These are phyloP conservation scores for Sceloporus tristichus DNA, from an alignment of 2,113 vertebrate genomes.

Conservation along the genomic window DNA sequence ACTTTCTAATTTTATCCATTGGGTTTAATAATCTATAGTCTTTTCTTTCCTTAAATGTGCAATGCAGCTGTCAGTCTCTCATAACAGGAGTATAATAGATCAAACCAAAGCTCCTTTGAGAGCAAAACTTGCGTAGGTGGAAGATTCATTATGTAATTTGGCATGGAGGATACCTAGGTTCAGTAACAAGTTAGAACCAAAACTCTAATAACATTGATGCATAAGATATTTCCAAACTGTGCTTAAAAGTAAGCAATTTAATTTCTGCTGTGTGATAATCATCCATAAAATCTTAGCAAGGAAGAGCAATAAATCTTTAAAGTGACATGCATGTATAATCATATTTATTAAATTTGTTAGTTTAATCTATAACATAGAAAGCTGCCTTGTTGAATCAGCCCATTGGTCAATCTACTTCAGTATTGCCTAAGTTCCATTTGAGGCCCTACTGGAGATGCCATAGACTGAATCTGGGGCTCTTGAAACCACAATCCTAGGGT, in stretches of 20 bases:
- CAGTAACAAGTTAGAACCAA: background rate
- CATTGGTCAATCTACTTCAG: background rate
- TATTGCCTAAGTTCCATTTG: background rate
- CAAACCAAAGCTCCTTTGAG: background rate
- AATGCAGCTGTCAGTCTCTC: background rate
- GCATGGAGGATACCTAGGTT: background rate
- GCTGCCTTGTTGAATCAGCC: background rate
- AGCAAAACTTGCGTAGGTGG: background rate
- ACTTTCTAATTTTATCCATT: conserved; percentile 3
- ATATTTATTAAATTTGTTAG: background rate
- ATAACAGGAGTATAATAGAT: background rate
- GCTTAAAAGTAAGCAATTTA: background rate
- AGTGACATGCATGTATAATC: background rate
- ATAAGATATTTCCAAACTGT: background rate
- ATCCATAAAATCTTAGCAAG: background rate
- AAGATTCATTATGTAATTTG: conserved; percentile 17
- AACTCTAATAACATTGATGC: background rate
- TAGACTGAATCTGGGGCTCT: background rate
- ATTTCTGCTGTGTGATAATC: background rate
- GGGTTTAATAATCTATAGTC: background rate
- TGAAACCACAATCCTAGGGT: background rate
- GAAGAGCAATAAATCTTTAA: background rate
- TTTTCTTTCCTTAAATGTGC: background rate
- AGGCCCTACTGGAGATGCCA: background rate
- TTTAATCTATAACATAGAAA: background rate